Evolutionary conservation across 2,797 vertebrate species (phyloP).

Genomic region (Hydrocynus forskahlii): DNA sequence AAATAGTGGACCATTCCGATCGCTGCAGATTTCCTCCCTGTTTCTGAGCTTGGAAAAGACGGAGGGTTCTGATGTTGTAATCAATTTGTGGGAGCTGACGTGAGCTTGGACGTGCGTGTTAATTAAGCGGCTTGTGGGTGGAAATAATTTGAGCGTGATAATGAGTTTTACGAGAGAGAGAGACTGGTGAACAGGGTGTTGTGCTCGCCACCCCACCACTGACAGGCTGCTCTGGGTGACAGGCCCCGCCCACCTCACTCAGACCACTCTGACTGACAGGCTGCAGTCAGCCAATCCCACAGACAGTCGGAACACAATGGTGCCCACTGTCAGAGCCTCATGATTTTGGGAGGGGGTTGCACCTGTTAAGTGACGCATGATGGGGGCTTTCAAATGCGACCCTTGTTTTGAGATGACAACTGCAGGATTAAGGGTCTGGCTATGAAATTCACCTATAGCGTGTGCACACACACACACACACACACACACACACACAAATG

Average conservation of each 20-base stretch:
- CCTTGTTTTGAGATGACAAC: constrained; percentile 26
- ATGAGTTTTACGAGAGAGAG: constrained; percentile 73
- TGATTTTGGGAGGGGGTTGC: neutral
- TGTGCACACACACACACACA: too few species aligned
- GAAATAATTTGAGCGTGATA: constrained; percentile 82
- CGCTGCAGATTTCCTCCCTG: constrained; percentile 41
- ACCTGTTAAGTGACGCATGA: constrained; percentile 4
- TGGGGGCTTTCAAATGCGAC: constrained; percentile 14
- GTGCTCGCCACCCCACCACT: constrained; percentile 56
- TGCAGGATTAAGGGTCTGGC: neutral
- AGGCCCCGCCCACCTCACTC: constrained; percentile 26
- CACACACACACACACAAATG: too few species aligned
- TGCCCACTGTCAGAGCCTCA: neutral
- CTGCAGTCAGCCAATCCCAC: constrained; percentile 25
- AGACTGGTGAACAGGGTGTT: constrained; percentile 68
- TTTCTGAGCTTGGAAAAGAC: constrained; percentile 61
- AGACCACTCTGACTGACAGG: constrained; percentile 25
- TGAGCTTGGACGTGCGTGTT: constrained; percentile 79
- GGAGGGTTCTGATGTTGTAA: constrained; percentile 74
- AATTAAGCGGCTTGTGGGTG: constrained; percentile 82
- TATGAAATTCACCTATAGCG: neutral
- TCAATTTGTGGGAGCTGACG: constrained; percentile 79
- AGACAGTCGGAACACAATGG: constrained; percentile 8
- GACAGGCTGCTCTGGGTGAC: constrained; percentile 23
- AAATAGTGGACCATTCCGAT: neutral